These are phyloP conservation scores for Poliocrania exsul DNA, from an alignment of 2,797 vertebrate genomes.

Conservation along the genomic window DNA sequence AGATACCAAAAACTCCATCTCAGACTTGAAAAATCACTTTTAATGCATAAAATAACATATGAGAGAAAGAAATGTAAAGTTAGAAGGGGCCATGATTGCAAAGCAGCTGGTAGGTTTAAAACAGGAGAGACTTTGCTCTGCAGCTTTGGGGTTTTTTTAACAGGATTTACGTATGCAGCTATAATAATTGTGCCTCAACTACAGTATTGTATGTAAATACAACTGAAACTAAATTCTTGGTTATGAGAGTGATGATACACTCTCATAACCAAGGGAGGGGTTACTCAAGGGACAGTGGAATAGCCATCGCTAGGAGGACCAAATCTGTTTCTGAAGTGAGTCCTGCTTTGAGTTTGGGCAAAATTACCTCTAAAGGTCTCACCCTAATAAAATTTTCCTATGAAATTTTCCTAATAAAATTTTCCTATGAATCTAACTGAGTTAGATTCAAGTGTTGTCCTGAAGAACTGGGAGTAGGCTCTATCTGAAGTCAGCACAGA, in stretches of 20 bases:
- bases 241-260: not conserved
- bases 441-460: not conserved
- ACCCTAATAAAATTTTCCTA: not conserved
- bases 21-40: not conserved
- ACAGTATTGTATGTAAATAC: not conserved
- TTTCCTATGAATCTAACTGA: not conserved
- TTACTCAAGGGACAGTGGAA: not conserved
- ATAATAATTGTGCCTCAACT: not conserved
- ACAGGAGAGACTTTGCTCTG: not conserved
- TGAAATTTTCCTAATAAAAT: not conserved
- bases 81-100: not conserved
- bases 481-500: not conserved
- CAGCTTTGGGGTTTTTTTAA: not conserved
- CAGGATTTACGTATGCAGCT: not conserved
- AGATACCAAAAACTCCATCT: not conserved
- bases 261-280: not conserved
- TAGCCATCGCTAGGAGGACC: not conserved
- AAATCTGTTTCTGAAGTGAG: not conserved
- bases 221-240: not conserved
- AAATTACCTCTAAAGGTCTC: not conserved
- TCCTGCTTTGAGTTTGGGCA: not conserved
- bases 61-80: not conserved
- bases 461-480: not conserved
- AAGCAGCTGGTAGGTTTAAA: not conserved
- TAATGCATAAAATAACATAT: not conserved